Base-by-base conservation (phyloP, 1,140 invertebrate genomes). In the Saccostrea cuccullata region DNA sequence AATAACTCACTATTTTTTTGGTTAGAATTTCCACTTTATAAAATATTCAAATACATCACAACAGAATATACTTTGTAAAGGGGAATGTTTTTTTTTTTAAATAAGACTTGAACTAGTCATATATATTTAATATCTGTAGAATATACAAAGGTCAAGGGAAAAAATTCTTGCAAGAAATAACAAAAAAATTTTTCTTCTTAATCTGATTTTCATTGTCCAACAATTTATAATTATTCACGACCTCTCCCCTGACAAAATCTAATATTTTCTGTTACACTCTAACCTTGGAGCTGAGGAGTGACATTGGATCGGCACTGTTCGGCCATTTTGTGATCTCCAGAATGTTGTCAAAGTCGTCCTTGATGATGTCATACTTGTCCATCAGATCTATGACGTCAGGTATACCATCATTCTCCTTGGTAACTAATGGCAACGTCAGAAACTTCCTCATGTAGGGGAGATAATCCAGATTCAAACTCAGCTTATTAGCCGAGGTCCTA, bases 281-380 rank as follows among this genome's bases (percentile, higher is more conserved):
- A 93, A 98, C 97, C 95, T 98, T 98, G 11, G 97, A 96, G 90
- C 98, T 97, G 55, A 99, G 95, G 86, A 96, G 94, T 88, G 96
- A 96, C 95, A 97, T 96, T 0, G 97, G 96, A 94, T 98, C 97
- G 89, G 96, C 96, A 90, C 96, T 96, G 87, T 96, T 96, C 0
- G 97, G 97, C 98, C 98, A 99, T n/a, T 96, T 92, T 0, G 97
- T 97, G 20, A 99, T 92, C 93, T 99, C 98, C 15, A 97, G 95
- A 13, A 99, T 95, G 20, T 97, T 97, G 90, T 99, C 98, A 91
- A 98, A 96, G 94, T 99, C 98, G 91, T 99, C 98, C 90, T 98
- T 96, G 40, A 98, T 94, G 64, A 99, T 95, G 94, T 97, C 96
- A 95, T 99, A 99, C 15, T 97, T 93, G 86, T 95, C 94, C 96